A percentile compares a stretch with the other conserved stretches of the same genome.
phyloP scores from a whole-genome alignment of 2,113 vertebrate genomes.

The Colaptes auratus region DNA sequence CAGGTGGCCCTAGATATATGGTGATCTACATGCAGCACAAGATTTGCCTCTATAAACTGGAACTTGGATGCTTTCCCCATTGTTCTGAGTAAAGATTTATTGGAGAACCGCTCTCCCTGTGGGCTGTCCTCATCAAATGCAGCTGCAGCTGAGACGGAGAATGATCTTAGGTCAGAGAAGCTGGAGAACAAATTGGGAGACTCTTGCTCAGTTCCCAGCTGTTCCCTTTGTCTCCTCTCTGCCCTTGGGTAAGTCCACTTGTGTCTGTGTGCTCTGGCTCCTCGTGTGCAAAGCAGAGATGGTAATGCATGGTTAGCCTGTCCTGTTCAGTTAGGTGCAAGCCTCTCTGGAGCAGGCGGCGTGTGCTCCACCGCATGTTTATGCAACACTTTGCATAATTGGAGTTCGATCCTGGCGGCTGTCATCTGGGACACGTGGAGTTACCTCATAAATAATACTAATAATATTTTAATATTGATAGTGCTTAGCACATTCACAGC shows the following conservation, averaged over 20 bases:
- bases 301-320: constrained; percentile 11
- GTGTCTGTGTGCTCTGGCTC: background rate
- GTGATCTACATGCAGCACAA: background rate
- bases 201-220: background rate
- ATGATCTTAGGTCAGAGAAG: background rate
- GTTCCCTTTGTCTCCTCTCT: background rate
- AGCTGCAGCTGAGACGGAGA: background rate
- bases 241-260: background rate
- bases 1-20: background rate
- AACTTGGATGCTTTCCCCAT: background rate
- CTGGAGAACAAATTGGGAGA: background rate
- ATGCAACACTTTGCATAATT: constrained; percentile 52
- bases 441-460: constrained; percentile 57
- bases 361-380: background rate
- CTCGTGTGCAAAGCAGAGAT: background rate
- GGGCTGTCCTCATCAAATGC: background rate
- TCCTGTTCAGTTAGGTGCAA: constrained; percentile 44
- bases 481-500: constrained; percentile 12
- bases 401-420: constrained; percentile 1
- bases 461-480: constrained; percentile 63
- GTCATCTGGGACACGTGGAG: constrained; percentile 10
- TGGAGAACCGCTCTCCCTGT: background rate
- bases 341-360: constrained; percentile 4
- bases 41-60: background rate
- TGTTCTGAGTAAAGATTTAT: background rate